phyloP scores from a whole-genome alignment of 2,113 vertebrate species.

The Siphamia tubifer region DNA sequence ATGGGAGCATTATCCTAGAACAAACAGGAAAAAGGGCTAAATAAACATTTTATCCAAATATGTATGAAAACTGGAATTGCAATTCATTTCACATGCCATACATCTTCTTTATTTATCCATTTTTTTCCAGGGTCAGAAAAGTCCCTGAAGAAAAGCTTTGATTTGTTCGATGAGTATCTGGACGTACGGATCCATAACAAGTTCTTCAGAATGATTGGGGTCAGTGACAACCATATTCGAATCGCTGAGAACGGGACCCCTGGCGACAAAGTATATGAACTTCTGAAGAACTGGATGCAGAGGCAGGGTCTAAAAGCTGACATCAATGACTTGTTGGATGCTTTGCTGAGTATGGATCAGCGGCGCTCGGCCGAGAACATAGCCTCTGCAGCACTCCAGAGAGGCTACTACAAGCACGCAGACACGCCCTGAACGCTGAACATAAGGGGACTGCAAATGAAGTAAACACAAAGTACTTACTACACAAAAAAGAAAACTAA shows the following conservation, averaged over 20 bases:
- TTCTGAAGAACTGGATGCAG: conserved; percentile 83
- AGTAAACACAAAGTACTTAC: conserved; percentile 25
- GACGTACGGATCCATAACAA: conserved; percentile 81
- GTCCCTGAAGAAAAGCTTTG: conserved; percentile 80
- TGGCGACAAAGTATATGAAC: conserved; percentile 79
- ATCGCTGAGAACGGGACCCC: conserved; percentile 66
- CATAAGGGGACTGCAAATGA: neutral
- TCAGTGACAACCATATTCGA: conserved; percentile 80
- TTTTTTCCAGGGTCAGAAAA: conserved; percentile 70
- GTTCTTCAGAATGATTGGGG: conserved; percentile 79
- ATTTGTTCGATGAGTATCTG: conserved; percentile 78
- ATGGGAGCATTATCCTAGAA: no score
- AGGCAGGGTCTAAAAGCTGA: conserved; percentile 78
- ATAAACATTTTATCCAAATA: neutral
- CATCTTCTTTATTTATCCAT: neutral
- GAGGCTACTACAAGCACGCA: conserved; percentile 75
- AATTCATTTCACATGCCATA: no score
- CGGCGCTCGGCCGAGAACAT: conserved; percentile 78
- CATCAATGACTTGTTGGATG: conserved; percentile 78
- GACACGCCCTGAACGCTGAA: conserved; percentile 43
- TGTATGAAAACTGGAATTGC: no score
- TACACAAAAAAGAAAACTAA: conserved; percentile 3
- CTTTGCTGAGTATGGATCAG: conserved; percentile 79
- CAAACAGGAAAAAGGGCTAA: neutral
- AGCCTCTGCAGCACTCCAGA: conserved; percentile 66